phyloP scores from a whole-genome alignment of 1,140 invertebrate species.

The Drosophila hydei region DNA sequence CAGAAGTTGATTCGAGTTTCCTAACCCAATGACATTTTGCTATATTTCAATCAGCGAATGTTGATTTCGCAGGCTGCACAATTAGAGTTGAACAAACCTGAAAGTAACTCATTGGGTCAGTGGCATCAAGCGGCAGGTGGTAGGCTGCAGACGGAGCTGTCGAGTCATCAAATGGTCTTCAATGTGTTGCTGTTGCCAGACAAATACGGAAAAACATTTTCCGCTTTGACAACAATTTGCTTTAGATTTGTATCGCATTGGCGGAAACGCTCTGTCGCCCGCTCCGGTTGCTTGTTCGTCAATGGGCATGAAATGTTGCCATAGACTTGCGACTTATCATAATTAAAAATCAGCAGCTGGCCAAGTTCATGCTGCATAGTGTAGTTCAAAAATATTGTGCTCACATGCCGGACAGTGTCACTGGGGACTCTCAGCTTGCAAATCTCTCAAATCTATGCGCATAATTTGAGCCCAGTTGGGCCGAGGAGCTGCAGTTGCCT shows the following conservation, averaged over 20 bases:
- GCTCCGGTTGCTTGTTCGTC: slow-evolving; percentile 14
- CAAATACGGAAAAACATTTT: slow-evolving; percentile 70
- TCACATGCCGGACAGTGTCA: slow-evolving; percentile 53
- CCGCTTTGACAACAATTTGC: slow-evolving; percentile 62
- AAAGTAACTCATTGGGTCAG: slow-evolving; percentile 75
- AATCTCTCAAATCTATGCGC: slow-evolving; percentile 56
- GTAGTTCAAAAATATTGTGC: slow-evolving; percentile 24
- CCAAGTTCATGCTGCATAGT: slow-evolving; percentile 52
- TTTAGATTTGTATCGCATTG: slow-evolving; percentile 68
- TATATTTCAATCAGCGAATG: neutral
- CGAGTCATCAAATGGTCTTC: slow-evolving; percentile 44
- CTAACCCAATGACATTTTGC: no score
- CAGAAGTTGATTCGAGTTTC: no score
- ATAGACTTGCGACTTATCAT: slow-evolving; percentile 64
- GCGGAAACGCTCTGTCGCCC: slow-evolving; percentile 52
- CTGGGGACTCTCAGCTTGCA: slow-evolving; percentile 1
- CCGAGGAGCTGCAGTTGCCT: slow-evolving; percentile 41
- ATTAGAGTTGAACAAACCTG: slow-evolving; percentile 48
- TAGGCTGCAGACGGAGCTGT: neutral
- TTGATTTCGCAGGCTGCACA: neutral
- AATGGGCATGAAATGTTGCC: slow-evolving; percentile 41
- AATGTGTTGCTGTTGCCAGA: slow-evolving; percentile 39
- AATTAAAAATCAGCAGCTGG: slow-evolving; percentile 74
- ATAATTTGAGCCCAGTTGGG: slow-evolving; percentile 41
- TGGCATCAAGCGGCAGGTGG: slow-evolving; percentile 53